These are phyloP conservation scores for Argyresthia albistria DNA, from an alignment of 2,888 invertebrate species.

Conservation along the genomic window DNA sequence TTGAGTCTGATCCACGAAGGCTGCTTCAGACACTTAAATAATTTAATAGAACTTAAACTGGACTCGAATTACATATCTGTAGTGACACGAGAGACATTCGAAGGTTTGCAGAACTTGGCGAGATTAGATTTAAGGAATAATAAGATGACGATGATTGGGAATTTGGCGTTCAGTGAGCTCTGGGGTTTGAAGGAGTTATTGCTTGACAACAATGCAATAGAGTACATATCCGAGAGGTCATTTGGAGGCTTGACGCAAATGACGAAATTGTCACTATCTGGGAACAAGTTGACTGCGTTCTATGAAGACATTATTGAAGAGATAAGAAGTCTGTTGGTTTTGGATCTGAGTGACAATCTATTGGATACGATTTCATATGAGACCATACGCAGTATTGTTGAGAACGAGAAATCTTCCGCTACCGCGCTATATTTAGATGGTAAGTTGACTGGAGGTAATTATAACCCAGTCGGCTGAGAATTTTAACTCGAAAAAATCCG, in stretches of 20 bases:
- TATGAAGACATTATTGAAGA: constrained; percentile 81
- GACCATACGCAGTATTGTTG: constrained; percentile 80
- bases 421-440: constrained; percentile 84
- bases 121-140: constrained; percentile 82
- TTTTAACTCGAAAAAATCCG: no score
- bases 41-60: constrained; percentile 84
- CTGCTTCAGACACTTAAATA: constrained; percentile 81
- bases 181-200: constrained; percentile 80
- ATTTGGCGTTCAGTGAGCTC: constrained; percentile 84
- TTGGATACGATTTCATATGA: constrained; percentile 83
- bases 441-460: constrained; percentile 69
- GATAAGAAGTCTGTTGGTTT: constrained; percentile 76
- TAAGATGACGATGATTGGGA: constrained; percentile 82
- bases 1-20: constrained; percentile 88
- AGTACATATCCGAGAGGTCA: constrained; percentile 82
- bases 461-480: background rate
- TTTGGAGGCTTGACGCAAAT: constrained; percentile 82
- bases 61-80: constrained; percentile 83
- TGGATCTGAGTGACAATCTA: constrained; percentile 84
- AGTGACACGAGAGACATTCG: constrained; percentile 82
- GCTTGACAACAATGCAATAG: constrained; percentile 78
- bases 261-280: constrained; percentile 78
- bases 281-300: constrained; percentile 80
- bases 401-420: constrained; percentile 80
- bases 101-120: constrained; percentile 80